Evolutionary conservation across 2,888 invertebrate species (phyloP), one percentile per base, ranked within the genome.

Genomic region (Pimpla rufipes): DNA sequence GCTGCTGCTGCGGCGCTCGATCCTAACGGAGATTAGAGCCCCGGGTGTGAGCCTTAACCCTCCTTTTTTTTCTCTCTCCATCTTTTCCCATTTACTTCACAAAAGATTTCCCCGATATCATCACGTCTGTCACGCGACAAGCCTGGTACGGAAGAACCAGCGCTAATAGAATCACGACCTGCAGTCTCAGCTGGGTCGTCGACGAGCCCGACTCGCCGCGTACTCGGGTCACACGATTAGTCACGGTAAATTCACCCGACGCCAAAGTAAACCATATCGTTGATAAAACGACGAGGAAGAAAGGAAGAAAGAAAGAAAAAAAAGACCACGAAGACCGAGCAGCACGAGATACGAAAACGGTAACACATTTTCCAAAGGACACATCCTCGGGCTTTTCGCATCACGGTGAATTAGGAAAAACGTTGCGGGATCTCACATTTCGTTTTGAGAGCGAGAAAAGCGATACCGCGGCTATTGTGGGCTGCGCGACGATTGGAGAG

Each of bases 21-120:
- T 77, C 81, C 29, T 52, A 78, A 82, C 78, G 70, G 68, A 79
- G 82, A 78, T 82, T 79, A 82, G 74, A 68, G 68, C 74, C 23
- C 11, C 50, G 67, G 74, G 74, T 78, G 74, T 78, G 78, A 78
- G 55, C 47, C 59, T 40, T 45, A 8, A 16, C 62, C 18, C 21
- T 21, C 62, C 37, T 37, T 21, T 62, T 35, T 16, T 13, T 45
- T 3, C 57, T 59, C 16, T 18, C 62, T 8, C 10, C 18, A 18
- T 40, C 18, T 62, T 62, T 62, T 62, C 18, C 74, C 57, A 55
- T 52, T 35, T 57, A 16, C n/a, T 64, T 42, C 29, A 68, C 50
- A 52, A 29, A 62, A 70, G 42, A 68, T 57, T 71, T 71, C 23
- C n/a, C 70, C 57, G 57, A 57, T 71, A 57, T 45, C 66, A 45